Evolutionary conservation across 2,113 vertebrate genomes (phyloP).

Genomic region (Opisthocomus hoazin): DNA sequence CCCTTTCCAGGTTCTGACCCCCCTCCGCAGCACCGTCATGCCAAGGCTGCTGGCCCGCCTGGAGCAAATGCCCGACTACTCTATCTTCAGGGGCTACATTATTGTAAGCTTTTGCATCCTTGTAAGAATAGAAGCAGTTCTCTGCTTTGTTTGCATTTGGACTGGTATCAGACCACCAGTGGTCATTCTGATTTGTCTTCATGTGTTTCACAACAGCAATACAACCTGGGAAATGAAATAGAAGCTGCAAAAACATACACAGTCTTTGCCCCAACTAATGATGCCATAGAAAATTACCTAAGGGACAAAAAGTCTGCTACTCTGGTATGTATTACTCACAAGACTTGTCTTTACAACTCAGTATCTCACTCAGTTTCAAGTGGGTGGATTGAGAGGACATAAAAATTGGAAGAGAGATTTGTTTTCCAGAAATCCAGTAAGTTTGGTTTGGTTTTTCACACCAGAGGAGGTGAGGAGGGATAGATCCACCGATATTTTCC

Average conservation of each 20-base stretch:
- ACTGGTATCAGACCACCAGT: background rate
- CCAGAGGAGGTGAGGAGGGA: background rate
- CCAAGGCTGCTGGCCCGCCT: constrained; percentile 77
- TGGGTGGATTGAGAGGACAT: background rate
- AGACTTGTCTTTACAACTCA: background rate
- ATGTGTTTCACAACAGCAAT: constrained; percentile 71
- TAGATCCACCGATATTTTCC: background rate
- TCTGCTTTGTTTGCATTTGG: background rate
- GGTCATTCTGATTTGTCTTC: background rate
- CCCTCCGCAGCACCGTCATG: constrained; percentile 71
- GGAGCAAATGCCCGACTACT: constrained; percentile 80
- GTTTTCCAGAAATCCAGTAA: background rate
- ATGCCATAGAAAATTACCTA: constrained; percentile 78
- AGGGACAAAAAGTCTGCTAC: constrained; percentile 61
- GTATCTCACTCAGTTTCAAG: background rate
- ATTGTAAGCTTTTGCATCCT: constrained; percentile 69
- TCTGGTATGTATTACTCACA: constrained; percentile 72
- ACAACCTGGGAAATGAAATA: constrained; percentile 76
- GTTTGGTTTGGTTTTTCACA: background rate
- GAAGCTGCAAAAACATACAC: constrained; percentile 79
- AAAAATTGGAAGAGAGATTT: background rate
- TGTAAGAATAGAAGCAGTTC: background rate
- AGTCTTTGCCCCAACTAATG: constrained; percentile 83
- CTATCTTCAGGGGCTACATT: constrained; percentile 82
- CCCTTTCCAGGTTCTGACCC: constrained; percentile 80